Evolutionary conservation across 2,888 invertebrate genomes (phyloP).

Genomic region (Sminthurides aquaticus): DNA sequence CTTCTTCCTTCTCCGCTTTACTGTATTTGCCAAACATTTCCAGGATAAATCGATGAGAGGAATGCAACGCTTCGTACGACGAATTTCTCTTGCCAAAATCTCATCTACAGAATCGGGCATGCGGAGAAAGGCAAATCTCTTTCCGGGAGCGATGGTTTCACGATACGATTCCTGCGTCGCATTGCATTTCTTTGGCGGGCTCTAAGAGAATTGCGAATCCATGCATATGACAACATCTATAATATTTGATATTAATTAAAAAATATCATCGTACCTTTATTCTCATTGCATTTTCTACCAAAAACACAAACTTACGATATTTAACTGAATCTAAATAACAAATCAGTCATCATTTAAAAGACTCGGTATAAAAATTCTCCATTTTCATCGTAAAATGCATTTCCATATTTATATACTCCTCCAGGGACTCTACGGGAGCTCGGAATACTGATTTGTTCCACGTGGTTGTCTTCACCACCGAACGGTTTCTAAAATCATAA

Average conservation of each 20-base stretch:
- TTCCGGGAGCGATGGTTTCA: too few species aligned
- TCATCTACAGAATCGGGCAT: neutral
- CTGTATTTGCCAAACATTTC: too few species aligned
- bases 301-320: neutral
- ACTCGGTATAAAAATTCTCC: slow-evolving; percentile 72
- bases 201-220: too few species aligned
- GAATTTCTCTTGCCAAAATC: too few species aligned
- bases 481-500: slow-evolving; percentile 24
- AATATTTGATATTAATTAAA: too few species aligned
- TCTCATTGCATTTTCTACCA: neutral
- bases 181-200: neutral
- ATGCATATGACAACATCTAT: too few species aligned
- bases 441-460: slow-evolving; percentile 59
- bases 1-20: too few species aligned
- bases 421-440: slow-evolving; percentile 57
- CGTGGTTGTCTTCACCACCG: too few species aligned
- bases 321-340: neutral
- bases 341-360: slow-evolving; percentile 14
- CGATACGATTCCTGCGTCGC: neutral
- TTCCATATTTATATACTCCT: slow-evolving; percentile 64
- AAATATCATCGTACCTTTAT: neutral
- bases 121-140: neutral
- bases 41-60: too few species aligned
- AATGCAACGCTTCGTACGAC: too few species aligned
- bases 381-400: slow-evolving; percentile 73